Percentiles rank a stretch among this genome's conserved stretches.
These are phyloP conservation scores for Dicrurus megarhynchus DNA, from an alignment of 2,113 vertebrate species.

Conservation along the genomic window DNA sequence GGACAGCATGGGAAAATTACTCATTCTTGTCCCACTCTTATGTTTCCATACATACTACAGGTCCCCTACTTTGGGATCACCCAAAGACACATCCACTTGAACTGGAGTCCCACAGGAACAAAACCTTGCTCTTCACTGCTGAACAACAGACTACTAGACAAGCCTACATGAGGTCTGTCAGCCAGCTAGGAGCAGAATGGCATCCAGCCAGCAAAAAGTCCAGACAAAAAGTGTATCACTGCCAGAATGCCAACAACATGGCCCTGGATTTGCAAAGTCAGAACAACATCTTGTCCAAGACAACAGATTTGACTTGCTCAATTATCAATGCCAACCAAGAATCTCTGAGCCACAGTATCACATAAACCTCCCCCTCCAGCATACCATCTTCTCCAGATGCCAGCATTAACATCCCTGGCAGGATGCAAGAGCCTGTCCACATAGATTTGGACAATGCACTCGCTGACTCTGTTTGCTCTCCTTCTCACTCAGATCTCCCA, in stretches of 20 bases:
- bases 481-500: background rate
- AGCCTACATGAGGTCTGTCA: background rate
- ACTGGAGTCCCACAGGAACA: background rate
- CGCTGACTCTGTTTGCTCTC: background rate
- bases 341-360: background rate
- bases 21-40: background rate
- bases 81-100: background rate
- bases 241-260: background rate
- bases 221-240: background rate
- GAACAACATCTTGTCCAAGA: background rate
- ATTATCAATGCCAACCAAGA: background rate
- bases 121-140: background rate
- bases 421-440: background rate
- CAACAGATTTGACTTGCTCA: background rate
- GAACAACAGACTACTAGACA: background rate
- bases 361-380: background rate
- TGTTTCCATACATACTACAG: background rate
- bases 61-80: background rate
- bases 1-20: background rate
- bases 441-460: background rate
- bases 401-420: background rate
- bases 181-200: background rate
- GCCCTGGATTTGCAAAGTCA: background rate
- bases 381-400: rapidly evolving
- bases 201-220: background rate